Percentiles rank a stretch among this genome's conserved stretches.
These are phyloP conservation scores for Actinia tenebrosa DNA, from an alignment of 64 coral and sea anemone genomes.

Conservation along the genomic window DNA sequence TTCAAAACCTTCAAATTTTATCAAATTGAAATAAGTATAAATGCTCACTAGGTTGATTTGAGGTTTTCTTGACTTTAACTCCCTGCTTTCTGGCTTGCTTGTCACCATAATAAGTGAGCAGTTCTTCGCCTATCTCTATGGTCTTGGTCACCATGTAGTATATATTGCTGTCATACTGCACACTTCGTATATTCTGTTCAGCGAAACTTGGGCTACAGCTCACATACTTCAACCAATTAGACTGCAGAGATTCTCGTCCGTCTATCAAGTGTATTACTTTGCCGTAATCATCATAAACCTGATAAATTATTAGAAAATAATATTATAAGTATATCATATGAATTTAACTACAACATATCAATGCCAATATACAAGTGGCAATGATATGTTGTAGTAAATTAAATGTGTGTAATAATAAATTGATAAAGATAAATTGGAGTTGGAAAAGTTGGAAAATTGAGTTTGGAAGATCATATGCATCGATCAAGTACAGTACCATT, in stretches of 20 bases:
- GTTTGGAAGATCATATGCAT: no score
- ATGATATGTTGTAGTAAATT: no score
- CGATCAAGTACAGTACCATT: no score
- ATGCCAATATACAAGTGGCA: no score
- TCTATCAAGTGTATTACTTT: constrained; percentile 76
- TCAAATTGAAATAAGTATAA: not conserved
- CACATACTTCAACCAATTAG: constrained; percentile 95
- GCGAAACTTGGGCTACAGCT: constrained; percentile 39
- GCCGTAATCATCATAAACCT: constrained; percentile 97
- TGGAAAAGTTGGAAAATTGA: no score
- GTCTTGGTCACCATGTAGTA: constrained; percentile 93
- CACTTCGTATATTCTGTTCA: constrained; percentile 83
- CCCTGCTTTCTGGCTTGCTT: constrained; percentile 73
- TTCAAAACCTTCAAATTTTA: not conserved
- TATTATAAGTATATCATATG: not conserved
- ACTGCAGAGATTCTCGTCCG: constrained; percentile 83
- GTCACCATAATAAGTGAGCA: constrained; percentile 75
- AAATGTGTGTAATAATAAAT: no score
- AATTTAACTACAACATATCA: no score
- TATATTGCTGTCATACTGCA: constrained; percentile 95
- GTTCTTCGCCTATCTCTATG: constrained; percentile 71
- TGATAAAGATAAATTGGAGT: no score
- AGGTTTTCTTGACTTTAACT: constrained; percentile 37
- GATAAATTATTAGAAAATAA: constrained; percentile 6
- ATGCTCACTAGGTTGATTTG: not conserved